Evolutionary conservation across 2,113 vertebrate genomes (phyloP).

Genomic region (Pholis gunnellus): DNA sequence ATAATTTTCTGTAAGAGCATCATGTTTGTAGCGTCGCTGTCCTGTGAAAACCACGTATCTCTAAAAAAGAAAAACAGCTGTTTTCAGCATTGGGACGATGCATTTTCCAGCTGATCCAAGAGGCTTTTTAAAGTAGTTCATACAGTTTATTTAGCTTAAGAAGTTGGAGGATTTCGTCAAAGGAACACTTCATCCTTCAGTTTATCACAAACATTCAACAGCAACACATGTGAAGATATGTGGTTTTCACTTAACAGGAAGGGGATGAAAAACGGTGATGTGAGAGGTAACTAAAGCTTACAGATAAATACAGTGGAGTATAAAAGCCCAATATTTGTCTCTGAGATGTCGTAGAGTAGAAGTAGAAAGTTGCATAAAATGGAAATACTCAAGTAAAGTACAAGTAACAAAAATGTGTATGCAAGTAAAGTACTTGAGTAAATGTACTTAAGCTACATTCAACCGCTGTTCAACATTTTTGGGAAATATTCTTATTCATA

Average conservation of each 20-base stretch:
- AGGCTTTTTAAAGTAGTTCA: neutral
- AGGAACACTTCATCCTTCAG: too few species aligned
- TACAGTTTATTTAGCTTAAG: too few species aligned
- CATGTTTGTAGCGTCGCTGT: too few species aligned
- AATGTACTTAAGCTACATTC: neutral
- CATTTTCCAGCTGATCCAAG: too few species aligned
- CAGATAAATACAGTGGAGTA: neutral
- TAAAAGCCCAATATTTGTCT: neutral
- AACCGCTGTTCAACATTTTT: neutral
- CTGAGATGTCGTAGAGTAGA: neutral
- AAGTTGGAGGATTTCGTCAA: too few species aligned
- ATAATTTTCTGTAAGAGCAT: too few species aligned
- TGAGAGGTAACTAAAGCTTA: neutral
- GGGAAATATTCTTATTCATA: neutral
- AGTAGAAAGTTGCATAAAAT: neutral
- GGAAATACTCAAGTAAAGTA: neutral
- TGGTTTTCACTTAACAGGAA: neutral
- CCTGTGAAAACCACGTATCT: too few species aligned
- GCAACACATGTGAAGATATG: neutral
- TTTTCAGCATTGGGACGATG: too few species aligned
- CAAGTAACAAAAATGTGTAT: neutral
- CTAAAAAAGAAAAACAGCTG: too few species aligned
- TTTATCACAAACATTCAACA: neutral
- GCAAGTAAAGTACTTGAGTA: neutral
- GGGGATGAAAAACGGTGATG: neutral